These are phyloP conservation scores for Elegia similella DNA, from an alignment of 2,888 invertebrate species.

Conservation along the genomic window DNA sequence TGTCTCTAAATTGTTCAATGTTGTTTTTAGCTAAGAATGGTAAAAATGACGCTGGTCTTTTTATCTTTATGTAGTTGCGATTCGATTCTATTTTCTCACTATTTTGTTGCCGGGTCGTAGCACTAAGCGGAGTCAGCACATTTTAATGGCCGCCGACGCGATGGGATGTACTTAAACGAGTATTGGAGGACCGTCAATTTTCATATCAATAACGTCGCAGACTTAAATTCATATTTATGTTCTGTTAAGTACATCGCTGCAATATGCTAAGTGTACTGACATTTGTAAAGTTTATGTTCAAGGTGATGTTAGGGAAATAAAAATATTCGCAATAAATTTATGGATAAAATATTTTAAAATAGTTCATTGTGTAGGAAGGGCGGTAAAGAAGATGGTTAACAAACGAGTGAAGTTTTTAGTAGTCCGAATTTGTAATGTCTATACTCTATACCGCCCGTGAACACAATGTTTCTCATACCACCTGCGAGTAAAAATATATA, in stretches of 20 bases:
- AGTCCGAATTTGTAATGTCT: too few relatives aligned
- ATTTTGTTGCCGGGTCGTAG: conserved; percentile 29
- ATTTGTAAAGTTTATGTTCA: neutral
- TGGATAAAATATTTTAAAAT: neutral
- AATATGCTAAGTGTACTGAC: neutral
- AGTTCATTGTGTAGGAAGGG: too few relatives aligned
- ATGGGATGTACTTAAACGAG: neutral
- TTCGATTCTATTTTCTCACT: neutral
- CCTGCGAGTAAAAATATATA: too few relatives aligned
- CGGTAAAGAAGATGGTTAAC: neutral
- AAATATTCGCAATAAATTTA: neutral
- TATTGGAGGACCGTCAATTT: conserved; percentile 6
- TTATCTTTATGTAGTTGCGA: too few relatives aligned
- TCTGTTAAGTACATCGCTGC: neutral
- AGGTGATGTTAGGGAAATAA: neutral
- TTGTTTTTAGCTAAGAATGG: too few relatives aligned
- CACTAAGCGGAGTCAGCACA: conserved; percentile 42
- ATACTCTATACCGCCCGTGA: too few relatives aligned
- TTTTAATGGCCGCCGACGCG: conserved; percentile 42
- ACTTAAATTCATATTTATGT: neutral
- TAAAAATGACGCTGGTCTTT: too few relatives aligned
- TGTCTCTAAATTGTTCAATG: too few relatives aligned
- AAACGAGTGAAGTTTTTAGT: neutral
- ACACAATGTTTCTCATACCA: too few relatives aligned
- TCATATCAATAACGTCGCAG: neutral